phyloP scores from a whole-genome alignment of 1,140 invertebrate species.

The Diuraphis noxia region DNA sequence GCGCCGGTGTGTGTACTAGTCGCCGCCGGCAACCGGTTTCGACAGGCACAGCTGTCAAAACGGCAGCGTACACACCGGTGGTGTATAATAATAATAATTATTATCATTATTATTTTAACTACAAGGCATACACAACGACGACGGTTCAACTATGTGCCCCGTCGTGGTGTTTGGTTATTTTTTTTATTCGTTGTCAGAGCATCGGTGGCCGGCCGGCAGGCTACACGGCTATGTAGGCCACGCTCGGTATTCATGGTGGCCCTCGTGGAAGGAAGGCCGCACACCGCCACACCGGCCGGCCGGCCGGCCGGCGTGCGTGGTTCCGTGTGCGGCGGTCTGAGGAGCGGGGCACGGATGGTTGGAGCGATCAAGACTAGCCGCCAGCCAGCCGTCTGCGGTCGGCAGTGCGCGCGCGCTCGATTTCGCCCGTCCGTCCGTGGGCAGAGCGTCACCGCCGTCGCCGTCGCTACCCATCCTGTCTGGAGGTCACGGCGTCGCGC shows the following conservation, averaged over 20 bases:
- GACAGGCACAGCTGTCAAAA: constrained; percentile 32
- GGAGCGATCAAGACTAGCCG: not conserved
- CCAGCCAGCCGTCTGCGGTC: constrained; percentile 21
- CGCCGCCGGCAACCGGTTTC: constrained; percentile 41
- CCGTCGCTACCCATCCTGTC: constrained; percentile 20
- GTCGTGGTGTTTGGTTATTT: not conserved
- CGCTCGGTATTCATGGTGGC: not conserved
- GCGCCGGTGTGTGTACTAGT: not conserved
- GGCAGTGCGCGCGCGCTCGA: not conserved
- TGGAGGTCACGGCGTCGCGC: constrained; percentile 43
- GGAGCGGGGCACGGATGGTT: not conserved
- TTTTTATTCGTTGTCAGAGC: not conserved
- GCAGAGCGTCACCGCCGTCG: not conserved
- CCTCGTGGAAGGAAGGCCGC: not conserved
- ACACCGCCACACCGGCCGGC: not conserved
- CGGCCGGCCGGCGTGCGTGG: constrained; percentile 23
- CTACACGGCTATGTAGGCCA: not conserved
- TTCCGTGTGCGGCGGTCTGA: not conserved
- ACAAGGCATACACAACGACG: not conserved
- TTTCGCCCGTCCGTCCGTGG: not conserved
- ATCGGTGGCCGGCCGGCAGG: not conserved
- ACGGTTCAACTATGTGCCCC: not conserved
- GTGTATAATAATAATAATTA: not conserved
- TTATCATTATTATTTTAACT: no score
- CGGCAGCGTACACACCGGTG: not conserved